phyloP scores from a whole-genome alignment of 2,888 invertebrate species.

The Encarsia formosa region DNA sequence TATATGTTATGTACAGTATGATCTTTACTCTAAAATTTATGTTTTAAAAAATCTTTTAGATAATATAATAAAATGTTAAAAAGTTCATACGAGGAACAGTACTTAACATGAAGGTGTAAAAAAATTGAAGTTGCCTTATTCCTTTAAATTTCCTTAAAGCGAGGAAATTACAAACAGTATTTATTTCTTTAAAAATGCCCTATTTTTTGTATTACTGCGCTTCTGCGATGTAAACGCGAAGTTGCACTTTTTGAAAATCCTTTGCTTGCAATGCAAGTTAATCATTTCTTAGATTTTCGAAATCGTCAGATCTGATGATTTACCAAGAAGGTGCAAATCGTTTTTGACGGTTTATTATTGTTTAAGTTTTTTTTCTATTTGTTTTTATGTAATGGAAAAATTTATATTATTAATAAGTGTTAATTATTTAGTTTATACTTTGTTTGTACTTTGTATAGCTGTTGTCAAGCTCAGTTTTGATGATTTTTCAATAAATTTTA shows the following conservation, averaged over 20 bases:
- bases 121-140: too few relatives aligned
- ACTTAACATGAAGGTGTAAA: too few relatives aligned
- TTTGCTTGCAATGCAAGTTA: constrained; percentile 23
- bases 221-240: constrained; percentile 3
- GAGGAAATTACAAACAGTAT: constrained; percentile 16
- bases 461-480: constrained; percentile 18
- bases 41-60: too few relatives aligned
- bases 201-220: constrained; percentile 11
- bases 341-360: constrained; percentile 8
- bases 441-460: constrained; percentile 15
- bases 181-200: constrained; percentile 8
- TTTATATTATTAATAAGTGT: constrained; percentile 8
- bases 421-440: constrained; percentile 14
- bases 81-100: too few relatives aligned
- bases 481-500: constrained; percentile 28
- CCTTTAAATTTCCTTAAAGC: neutral
- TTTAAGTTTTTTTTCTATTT: constrained; percentile 15
- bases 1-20: too few relatives aligned
- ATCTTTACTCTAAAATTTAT: too few relatives aligned
- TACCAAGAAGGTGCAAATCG: constrained; percentile 7
- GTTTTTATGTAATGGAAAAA: constrained; percentile 10
- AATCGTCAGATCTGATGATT: constrained; percentile 13
- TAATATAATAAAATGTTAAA: too few relatives aligned
- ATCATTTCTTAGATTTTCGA: constrained; percentile 9
- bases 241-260: constrained; percentile 4